These are phyloP conservation scores for Lasioglossum leucozonium DNA, from an alignment of 2,888 invertebrate genomes.

Conservation along the genomic window DNA sequence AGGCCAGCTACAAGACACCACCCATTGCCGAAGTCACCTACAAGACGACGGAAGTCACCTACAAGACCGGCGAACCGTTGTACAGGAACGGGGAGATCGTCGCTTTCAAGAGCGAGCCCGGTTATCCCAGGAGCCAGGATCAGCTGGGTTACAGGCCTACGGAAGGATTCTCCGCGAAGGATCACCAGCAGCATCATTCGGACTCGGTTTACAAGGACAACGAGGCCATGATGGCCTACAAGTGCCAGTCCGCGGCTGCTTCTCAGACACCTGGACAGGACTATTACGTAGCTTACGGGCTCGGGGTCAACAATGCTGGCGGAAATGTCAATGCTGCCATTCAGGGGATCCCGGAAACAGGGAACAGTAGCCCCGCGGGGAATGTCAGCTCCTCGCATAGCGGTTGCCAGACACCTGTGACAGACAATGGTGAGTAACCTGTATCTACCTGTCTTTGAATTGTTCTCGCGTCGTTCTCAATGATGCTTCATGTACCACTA, in stretches of 20 bases:
- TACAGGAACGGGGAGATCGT: constrained; percentile 81
- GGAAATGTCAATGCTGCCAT: constrained; percentile 72
- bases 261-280: constrained; percentile 72
- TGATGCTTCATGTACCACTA: not conserved
- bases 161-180: constrained; percentile 76
- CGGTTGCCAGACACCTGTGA: constrained; percentile 78
- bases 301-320: constrained; percentile 64
- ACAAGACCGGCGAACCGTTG: constrained; percentile 81
- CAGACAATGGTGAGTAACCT: constrained; percentile 78
- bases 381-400: constrained; percentile 77
- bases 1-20: constrained; percentile 73
- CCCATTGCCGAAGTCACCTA: constrained; percentile 83
- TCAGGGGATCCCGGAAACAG: constrained; percentile 74
- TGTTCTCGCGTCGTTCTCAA: not conserved
- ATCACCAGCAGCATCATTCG: constrained; percentile 75
- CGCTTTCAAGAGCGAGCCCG: constrained; percentile 81
- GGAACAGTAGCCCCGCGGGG: constrained; percentile 72
- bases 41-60: constrained; percentile 83
- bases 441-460: not conserved
- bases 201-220: constrained; percentile 76
- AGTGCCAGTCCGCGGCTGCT: constrained; percentile 57
- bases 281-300: constrained; percentile 80
- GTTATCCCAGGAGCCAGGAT: constrained; percentile 75
- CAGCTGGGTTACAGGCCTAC: constrained; percentile 67
- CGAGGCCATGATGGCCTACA: constrained; percentile 70